A percentile compares a stretch with the other conserved stretches of the same genome.
Evolutionary conservation across 2,888 invertebrate species (phyloP).

Genomic region (Lasioglossum oenotherae): DNA sequence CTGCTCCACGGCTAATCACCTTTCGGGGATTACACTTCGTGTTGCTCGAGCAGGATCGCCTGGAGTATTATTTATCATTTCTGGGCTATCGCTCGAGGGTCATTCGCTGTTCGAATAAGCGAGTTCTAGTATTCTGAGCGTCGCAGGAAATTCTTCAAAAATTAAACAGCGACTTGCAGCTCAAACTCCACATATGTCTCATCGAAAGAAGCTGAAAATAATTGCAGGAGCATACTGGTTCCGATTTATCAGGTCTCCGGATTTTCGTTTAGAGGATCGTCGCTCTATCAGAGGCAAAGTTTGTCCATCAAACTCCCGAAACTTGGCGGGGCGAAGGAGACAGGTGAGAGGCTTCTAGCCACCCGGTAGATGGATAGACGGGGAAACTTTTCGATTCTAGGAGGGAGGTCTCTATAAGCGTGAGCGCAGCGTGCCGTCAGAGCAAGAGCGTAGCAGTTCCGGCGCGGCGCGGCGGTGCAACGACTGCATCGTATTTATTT

Average conservation of each 20-base stretch:
- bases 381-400: conserved; percentile 71
- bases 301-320: not conserved
- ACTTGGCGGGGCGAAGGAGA: not conserved
- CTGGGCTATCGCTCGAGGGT: not conserved
- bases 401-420: conserved; percentile 60
- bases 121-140: no score
- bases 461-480: conserved; percentile 25
- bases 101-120: not conserved
- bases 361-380: not conserved
- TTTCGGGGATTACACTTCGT: not conserved
- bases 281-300: not conserved
- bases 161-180: no score
- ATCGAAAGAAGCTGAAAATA: not conserved
- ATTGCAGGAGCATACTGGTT: not conserved
- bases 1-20: not conserved
- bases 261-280: not conserved
- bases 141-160: no score
- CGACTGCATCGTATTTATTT: conserved; percentile 74
- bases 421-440: conserved; percentile 38
- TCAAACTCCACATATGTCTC: no score
- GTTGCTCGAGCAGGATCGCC: not conserved
- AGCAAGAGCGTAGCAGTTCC: not conserved
- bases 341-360: conserved; percentile 2
- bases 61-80: not conserved
- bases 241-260: not conserved